A percentile compares a stretch with the other conserved stretches of the same genome.
Evolutionary conservation across 2,797 vertebrate species (phyloP).

Genomic region (Amblyopsis hoosieri): DNA sequence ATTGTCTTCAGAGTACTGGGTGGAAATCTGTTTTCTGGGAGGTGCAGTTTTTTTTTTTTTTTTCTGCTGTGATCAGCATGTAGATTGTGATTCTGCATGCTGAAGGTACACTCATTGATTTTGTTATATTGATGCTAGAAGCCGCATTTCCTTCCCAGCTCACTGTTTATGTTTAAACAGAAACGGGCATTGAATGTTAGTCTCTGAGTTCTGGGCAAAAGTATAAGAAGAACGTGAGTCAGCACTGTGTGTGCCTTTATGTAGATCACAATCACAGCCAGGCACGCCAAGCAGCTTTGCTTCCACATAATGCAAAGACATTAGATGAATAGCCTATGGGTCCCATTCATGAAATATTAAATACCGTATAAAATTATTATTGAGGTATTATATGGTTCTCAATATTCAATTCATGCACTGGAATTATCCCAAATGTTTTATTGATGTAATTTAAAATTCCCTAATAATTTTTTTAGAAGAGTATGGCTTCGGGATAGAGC

Average conservation of each 20-base stretch:
- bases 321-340: constrained; percentile 49
- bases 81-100: not conserved
- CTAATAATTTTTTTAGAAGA: constrained; percentile 35
- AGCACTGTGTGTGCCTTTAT: no score
- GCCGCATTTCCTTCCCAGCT: no score
- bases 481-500: constrained; percentile 56
- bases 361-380: constrained; percentile 54
- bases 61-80: not conserved
- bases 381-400: constrained; percentile 54
- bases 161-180: not conserved
- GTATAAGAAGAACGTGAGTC: no score
- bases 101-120: no score
- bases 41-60: not conserved
- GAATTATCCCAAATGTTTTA: constrained; percentile 60
- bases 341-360: constrained; percentile 64
- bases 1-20: constrained; percentile 14
- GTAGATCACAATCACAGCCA: no score
- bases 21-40: constrained; percentile 6
- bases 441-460: constrained; percentile 63
- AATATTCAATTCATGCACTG: constrained; percentile 47
- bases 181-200: no score
- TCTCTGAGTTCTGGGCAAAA: no score
- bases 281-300: constrained; percentile 17
- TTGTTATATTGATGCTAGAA: no score
- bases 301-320: constrained; percentile 24